A percentile compares a stretch with the other conserved stretches of the same genome.
phyloP scores from a whole-genome alignment of 2,113 vertebrate genomes.

The Tiliqua scincoides region DNA sequence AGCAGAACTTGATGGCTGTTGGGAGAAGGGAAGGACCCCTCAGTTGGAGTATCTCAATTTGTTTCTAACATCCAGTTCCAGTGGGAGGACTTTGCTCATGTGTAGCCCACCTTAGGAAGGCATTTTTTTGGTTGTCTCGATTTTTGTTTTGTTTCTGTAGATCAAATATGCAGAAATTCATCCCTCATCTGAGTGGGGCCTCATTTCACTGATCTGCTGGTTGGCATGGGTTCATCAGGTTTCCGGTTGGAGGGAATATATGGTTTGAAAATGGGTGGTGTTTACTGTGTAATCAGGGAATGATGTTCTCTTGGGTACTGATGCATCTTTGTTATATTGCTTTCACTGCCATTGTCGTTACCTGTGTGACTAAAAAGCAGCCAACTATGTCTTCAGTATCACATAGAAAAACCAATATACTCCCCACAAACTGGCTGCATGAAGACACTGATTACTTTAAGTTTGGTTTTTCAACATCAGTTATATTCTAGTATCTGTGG shows the following conservation, averaged over 20 bases:
- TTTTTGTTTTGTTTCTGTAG: background rate
- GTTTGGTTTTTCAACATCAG: background rate
- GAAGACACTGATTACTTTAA: constrained; percentile 9
- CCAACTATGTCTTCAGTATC: background rate
- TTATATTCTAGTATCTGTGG: background rate
- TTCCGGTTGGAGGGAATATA: background rate
- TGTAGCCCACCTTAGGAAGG: background rate
- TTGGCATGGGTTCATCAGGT: background rate
- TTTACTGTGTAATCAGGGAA: constrained; percentile 4
- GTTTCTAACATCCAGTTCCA: background rate
- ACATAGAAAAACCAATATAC: background rate
- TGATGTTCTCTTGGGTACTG: constrained; percentile 4
- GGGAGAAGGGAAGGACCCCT: background rate
- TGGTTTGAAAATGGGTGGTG: background rate
- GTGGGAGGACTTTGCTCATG: background rate
- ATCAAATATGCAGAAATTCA: background rate
- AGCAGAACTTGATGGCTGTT: background rate
- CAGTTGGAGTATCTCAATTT: background rate
- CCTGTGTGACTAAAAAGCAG: background rate
- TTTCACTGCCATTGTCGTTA: constrained; percentile 1
- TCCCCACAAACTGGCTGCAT: background rate
- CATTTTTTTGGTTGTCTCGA: background rate
- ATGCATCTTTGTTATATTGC: constrained; percentile 5
- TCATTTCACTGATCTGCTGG: background rate
- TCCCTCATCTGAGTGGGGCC: background rate